These are phyloP conservation scores for Rhynchotus rufescens DNA, from an alignment of 2,797 vertebrate species.

Conservation along the genomic window DNA sequence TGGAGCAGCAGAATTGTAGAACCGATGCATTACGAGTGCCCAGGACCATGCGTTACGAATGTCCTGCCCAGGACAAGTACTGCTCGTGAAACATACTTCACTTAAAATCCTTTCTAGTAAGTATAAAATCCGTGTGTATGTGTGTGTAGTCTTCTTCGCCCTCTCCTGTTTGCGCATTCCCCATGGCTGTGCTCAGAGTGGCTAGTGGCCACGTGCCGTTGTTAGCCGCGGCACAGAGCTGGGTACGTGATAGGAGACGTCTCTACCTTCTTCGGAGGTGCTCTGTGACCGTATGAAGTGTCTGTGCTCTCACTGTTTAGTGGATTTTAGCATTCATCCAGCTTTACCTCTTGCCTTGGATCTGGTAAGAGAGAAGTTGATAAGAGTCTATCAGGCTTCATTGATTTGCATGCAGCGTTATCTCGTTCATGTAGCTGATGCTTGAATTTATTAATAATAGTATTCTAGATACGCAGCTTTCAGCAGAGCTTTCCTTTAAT, in stretches of 20 bases:
- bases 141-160: neutral
- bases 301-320: neutral
- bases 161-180: neutral
- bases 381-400: neutral
- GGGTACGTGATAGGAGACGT: neutral
- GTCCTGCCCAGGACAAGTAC: neutral
- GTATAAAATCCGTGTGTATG: neutral
- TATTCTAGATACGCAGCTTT: neutral
- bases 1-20: neutral
- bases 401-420: fast-evolving
- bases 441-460: neutral
- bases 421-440: neutral
- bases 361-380: neutral
- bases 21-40: neutral
- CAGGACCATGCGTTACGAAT: neutral
- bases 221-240: neutral
- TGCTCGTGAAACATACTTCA: neutral
- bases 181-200: neutral
- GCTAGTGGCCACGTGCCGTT: neutral
- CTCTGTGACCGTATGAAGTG: neutral
- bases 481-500: neutral
- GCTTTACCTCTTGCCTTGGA: neutral
- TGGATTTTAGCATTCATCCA: neutral
- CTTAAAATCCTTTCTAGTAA: neutral
- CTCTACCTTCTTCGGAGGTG: neutral